Evolutionary conservation across 2,797 vertebrate species (phyloP), one percentile per base, ranked within the genome.

Genomic region (Podarcis siculus): DNA sequence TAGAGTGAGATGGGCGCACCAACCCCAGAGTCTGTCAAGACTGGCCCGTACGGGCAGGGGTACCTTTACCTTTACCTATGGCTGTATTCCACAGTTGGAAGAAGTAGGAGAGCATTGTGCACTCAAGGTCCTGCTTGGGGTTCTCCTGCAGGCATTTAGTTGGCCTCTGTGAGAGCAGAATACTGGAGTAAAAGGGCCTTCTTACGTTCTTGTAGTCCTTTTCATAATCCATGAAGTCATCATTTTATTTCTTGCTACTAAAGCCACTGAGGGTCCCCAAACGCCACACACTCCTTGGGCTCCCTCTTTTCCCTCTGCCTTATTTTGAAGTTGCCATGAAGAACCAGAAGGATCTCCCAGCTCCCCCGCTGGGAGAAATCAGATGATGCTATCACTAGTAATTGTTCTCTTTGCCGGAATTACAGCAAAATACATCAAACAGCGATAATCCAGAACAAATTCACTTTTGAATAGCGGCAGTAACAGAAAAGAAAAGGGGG

Each of bases 391-490:
- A 42, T 88, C 72, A 27, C 8, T 19, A 73, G 61, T 73, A 72
- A 61, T 83, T 84, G 32, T 79, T 80, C 86, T 84, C 81, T 55
- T 75, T 83, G 82, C 32, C n/a, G 8, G 61, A 73, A 76, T 66
- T 39, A 83, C 69, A 87, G 67, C 0, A 76, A 87, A 80, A 73
- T 84, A 80, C 75, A 42, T 58, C 82, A 84, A 80, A 87, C 58
- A 64, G 75, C 5, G 73, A 86, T 86, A 79, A 86, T 83, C 89
- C 76, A 23, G 80, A 79, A 72, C 85, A 90, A 86, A 79, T 78
- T 85, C 77, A 25, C 35, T 80, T 67, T 58, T 84, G 82, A 88
- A 88, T 30, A 83, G 87, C 27, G 78, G 27, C 76, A 55, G 49
- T 55, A 49, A 42, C 13, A 71, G 1, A 55, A 49, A 23, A 37